A percentile compares a stretch with the other conserved stretches of the same genome.
Conservation (phyloP, 2,888 invertebrate species). For the Cephus sareptanus region DNA sequence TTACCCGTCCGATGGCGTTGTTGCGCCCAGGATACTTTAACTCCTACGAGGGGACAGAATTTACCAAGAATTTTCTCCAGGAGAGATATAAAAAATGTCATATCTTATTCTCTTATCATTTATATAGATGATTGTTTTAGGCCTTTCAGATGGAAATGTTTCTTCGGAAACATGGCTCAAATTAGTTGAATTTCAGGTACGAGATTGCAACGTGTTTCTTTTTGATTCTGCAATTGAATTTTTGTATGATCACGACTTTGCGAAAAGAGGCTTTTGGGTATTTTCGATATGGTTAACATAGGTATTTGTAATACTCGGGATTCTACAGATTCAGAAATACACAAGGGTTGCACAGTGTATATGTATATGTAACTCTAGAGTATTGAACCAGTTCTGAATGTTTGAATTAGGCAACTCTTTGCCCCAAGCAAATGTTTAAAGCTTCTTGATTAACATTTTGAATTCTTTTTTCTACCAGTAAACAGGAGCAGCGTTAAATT, state of each 20-base stretch:
- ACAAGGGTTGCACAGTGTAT: neutral
- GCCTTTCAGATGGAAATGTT: neutral
- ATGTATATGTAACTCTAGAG: neutral
- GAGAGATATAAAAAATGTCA: neutral
- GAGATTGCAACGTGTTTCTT: too few species aligned
- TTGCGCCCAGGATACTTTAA: constrained; percentile 7
- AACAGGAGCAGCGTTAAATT: neutral
- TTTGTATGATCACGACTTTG: neutral
- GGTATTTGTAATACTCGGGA: neutral
- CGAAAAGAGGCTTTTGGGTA: neutral
- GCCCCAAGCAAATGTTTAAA: neutral
- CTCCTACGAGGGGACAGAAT: neutral
- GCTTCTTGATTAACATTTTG: neutral
- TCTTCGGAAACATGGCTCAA: neutral
- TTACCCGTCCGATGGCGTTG: constrained; percentile 36
- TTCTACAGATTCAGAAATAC: neutral
- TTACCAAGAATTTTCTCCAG: neutral
- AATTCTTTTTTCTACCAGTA: neutral
- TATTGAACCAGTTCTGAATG: neutral
- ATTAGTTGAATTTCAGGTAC: too few species aligned
- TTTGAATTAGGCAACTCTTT: neutral
- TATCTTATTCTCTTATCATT: neutral
- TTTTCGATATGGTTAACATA: neutral
- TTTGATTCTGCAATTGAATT: neutral
- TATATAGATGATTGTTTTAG: neutral